These are phyloP conservation scores for Phocoena sinus DNA, from an alignment of 2,113 vertebrate species.

Conservation along the genomic window DNA sequence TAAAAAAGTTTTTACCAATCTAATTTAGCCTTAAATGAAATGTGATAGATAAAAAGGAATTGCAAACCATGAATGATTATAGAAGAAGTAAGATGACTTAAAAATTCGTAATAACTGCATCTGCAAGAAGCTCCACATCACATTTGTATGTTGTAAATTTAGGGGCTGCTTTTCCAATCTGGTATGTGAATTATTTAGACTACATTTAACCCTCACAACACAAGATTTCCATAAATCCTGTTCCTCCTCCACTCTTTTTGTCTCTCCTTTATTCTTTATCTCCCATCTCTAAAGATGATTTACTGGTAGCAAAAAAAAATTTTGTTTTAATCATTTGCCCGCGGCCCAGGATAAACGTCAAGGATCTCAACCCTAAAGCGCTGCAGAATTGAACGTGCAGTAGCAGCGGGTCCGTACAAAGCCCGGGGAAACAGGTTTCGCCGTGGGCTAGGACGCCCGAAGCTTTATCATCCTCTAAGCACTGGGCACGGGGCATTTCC, in stretches of 20 bases:
- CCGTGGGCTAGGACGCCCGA: not conserved
- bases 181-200: slow-evolving; percentile 76
- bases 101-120: slow-evolving; percentile 29
- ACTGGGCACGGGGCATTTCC: slow-evolving; percentile 37
- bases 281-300: not conserved
- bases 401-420: slow-evolving; percentile 40
- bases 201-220: slow-evolving; percentile 74
- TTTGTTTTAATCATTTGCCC: not conserved
- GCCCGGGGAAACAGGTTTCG: slow-evolving; percentile 61
- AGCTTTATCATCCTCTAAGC: slow-evolving; percentile 17
- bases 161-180: slow-evolving; percentile 73
- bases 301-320: not conserved
- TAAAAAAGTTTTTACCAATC: slow-evolving; percentile 34
- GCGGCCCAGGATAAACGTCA: slow-evolving; percentile 43
- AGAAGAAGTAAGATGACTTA: slow-evolving; percentile 66
- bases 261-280: slow-evolving; percentile 4
- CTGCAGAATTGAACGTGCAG: slow-evolving; percentile 43
- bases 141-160: slow-evolving; percentile 76
- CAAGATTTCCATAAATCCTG: slow-evolving; percentile 33
- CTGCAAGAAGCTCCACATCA: slow-evolving; percentile 70
- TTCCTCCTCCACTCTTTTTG: slow-evolving; percentile 15
- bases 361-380: slow-evolving; percentile 42
- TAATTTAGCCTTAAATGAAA: slow-evolving; percentile 58
- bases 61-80: slow-evolving; percentile 47
- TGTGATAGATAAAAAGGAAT: slow-evolving; percentile 51